These are phyloP conservation scores for Psephotus haematonotus DNA, from an alignment of 2,113 vertebrate genomes.

Conservation along the genomic window DNA sequence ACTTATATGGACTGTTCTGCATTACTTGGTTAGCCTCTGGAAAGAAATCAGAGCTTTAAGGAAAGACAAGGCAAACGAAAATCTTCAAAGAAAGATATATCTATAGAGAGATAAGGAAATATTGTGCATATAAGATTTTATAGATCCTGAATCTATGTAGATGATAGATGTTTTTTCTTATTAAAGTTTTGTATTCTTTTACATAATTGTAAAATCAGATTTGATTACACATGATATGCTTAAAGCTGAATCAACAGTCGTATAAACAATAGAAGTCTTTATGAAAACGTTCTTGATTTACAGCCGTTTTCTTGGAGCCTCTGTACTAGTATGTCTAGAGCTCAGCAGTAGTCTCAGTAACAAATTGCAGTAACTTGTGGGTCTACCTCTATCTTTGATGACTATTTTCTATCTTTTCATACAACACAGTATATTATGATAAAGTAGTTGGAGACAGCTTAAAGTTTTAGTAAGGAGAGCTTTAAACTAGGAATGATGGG, in stretches of 20 bases:
- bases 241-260: background rate
- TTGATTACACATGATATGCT: background rate
- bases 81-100: background rate
- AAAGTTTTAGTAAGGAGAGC: background rate
- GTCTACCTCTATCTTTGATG: background rate
- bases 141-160: background rate
- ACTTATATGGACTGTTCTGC: background rate
- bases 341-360: background rate
- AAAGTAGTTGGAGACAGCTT: background rate
- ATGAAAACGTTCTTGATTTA: background rate
- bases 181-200: background rate
- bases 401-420: background rate
- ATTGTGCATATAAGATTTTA: background rate
- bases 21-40: background rate
- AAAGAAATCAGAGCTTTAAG: background rate
- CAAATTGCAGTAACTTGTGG: background rate
- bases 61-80: background rate
- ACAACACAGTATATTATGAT: background rate
- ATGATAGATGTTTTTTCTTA: background rate
- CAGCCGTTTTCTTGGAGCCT: background rate
- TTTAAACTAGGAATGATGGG: background rate
- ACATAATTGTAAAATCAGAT: background rate
- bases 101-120: background rate
- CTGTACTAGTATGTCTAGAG: background rate
- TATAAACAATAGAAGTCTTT: background rate